Evolutionary conservation across 2,113 vertebrate genomes (phyloP).

Genomic region (Muntiacus reevesi): DNA sequence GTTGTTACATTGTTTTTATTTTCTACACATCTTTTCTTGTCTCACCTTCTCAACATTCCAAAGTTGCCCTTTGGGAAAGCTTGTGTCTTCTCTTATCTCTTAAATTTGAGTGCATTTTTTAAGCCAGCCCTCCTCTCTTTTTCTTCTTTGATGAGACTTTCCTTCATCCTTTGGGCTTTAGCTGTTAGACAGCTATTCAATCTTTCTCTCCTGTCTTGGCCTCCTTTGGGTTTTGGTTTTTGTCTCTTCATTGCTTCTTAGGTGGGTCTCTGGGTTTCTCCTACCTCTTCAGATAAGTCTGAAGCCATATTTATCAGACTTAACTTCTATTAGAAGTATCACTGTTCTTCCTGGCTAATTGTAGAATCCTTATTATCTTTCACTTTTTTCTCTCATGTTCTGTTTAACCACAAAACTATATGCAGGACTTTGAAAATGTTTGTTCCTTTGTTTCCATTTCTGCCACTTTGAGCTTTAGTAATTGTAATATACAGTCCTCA

Average conservation of each 20-base stretch:
- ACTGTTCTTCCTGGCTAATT: not conserved
- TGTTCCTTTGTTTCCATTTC: not conserved
- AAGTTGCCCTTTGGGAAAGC: not conserved
- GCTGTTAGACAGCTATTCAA: not conserved
- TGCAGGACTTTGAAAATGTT: not conserved
- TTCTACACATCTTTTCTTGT: not conserved
- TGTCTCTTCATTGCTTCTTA: not conserved
- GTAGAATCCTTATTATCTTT: not conserved
- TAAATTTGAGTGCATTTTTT: not conserved
- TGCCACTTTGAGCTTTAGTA: not conserved
- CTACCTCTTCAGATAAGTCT: not conserved
- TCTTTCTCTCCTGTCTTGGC: not conserved
- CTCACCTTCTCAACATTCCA: not conserved
- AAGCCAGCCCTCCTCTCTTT: not conserved
- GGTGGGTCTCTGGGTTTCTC: not conserved
- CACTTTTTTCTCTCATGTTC: not conserved
- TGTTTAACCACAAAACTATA: not conserved
- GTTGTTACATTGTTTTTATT: constrained; percentile 5
- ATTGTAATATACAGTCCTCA: not conserved
- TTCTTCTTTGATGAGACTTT: not conserved
- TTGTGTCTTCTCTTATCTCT: not conserved
- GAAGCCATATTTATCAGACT: not conserved
- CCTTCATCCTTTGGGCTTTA: not conserved
- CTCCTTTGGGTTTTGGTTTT: constrained; percentile 10
- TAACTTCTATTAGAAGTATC: not conserved